Evolutionary conservation across 2,888 invertebrate species (phyloP), one percentile per base, ranked within the genome.

Genomic region (Catocala sponsa): DNA sequence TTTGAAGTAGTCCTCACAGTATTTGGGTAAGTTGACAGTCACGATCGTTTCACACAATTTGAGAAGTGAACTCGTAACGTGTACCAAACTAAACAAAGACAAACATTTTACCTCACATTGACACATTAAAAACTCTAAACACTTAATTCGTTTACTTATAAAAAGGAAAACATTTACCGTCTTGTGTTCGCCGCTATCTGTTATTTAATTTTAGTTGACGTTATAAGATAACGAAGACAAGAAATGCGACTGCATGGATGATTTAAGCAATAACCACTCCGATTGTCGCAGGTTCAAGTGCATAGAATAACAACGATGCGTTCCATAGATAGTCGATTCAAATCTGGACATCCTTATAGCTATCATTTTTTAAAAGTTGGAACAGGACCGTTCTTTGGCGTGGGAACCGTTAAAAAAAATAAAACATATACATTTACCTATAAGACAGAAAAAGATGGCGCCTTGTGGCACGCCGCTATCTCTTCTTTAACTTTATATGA

Each of bases 181-280:
- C 60, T 68, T 78, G 61, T 65, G 60, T 57, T 35, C 54, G 68
- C 80, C 78, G 78, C 74, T 72, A 78, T 78, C 74, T 62, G 46
- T 44, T 35, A 55, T 78, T 78, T 77, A 74, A 74, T 77, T 75
- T 77, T 68, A 78, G 78, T 72, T 70, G 75, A 70, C 72, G 49
- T 58, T 51, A n/a, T 65, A 41, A 75, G 70, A 74, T 76, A 72
- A 72, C 49, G 33, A 57, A 59, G 74, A 60, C 61, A 75, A 66
- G 58, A 66, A 56, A 74, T 72, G 52, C 35, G 41, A 25, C 25
- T 25, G 25, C 25, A 25, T 2, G 25, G 1, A 25, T 2, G 25
- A 4, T 25, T 25, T 25, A 25, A 25, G 25, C 4, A 25, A 4
- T 2, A 25, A 25, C 25, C 25, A 2, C 25, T 25, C 4, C 25